Evolutionary conservation across 2,113 vertebrate genomes (phyloP).

Genomic region (Dromaius novaehollandiae): DNA sequence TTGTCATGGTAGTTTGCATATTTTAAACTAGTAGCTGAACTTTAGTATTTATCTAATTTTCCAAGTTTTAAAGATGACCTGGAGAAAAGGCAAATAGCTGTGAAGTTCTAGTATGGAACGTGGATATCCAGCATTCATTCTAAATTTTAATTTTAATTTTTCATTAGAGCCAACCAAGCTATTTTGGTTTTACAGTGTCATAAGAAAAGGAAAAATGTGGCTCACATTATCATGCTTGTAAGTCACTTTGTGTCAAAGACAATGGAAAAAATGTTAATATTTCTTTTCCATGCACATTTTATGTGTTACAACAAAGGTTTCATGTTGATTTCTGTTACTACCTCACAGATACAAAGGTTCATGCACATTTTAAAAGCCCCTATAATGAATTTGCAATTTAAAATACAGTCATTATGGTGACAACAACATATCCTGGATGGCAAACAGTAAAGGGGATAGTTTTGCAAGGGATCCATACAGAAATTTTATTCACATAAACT

Average conservation of each 20-base stretch:
- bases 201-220: background rate
- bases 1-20: background rate
- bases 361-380: background rate
- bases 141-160: background rate
- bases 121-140: background rate
- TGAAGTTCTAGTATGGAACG: background rate
- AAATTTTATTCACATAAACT: background rate
- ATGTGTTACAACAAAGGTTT: background rate
- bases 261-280: background rate
- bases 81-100: background rate
- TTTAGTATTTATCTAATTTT: background rate
- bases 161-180: background rate
- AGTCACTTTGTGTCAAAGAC: background rate
- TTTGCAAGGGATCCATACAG: background rate
- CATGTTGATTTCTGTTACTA: background rate
- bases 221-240: background rate
- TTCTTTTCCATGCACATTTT: background rate
- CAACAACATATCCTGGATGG: background rate
- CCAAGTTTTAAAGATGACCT: background rate
- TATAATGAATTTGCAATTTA: background rate
- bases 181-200: background rate
- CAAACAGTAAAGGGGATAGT: background rate
- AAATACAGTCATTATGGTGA: conserved; percentile 16
- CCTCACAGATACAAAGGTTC: background rate
- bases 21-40: background rate